phyloP scores from a whole-genome alignment of 2,888 invertebrate genomes.

The Agonopterix heracliana region DNA sequence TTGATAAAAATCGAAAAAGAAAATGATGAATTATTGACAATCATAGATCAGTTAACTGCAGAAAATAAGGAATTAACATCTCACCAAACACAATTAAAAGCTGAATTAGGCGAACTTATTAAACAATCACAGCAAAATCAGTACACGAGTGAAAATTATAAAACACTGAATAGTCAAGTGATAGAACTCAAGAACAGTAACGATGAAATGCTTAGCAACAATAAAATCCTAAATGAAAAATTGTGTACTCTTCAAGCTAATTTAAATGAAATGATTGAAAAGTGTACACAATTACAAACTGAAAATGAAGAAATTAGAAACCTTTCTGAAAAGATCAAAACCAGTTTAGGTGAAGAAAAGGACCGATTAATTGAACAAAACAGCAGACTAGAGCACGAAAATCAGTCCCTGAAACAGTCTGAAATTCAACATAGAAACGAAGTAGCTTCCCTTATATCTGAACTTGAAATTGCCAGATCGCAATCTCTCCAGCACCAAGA shows the following conservation, averaged over 20 bases:
- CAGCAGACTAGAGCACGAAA: slow-evolving; percentile 28
- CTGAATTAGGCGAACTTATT: slow-evolving; percentile 41
- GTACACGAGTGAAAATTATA: slow-evolving; percentile 29
- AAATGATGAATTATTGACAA: slow-evolving; percentile 58
- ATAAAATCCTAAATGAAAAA: slow-evolving; percentile 25
- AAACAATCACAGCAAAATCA: slow-evolving; percentile 28
- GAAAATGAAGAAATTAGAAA: slow-evolving; percentile 34
- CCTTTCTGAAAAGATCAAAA: slow-evolving; percentile 19
- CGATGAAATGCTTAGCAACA: slow-evolving; percentile 25
- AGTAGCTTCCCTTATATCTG: slow-evolving; percentile 26
- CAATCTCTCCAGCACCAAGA: slow-evolving; percentile 27
- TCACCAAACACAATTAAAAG: slow-evolving; percentile 37
- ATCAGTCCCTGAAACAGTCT: slow-evolving; percentile 24
- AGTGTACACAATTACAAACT: slow-evolving; percentile 27
- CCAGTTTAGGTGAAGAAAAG: slow-evolving; percentile 17
- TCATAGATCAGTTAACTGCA: slow-evolving; percentile 45
- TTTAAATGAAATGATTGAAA: slow-evolving; percentile 28
- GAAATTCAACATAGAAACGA: slow-evolving; percentile 30
- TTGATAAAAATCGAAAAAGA: slow-evolving; percentile 60
- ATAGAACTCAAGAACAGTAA: slow-evolving; percentile 31
- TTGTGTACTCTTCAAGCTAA: slow-evolving; percentile 26
- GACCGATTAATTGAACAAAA: slow-evolving; percentile 14
- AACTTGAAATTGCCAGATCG: slow-evolving; percentile 32
- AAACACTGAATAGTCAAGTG: slow-evolving; percentile 35
- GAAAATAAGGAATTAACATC: slow-evolving; percentile 45